Evolutionary conservation across 2,888 invertebrate genomes (phyloP).

Genomic region (Caenorhabditis japonica): DNA sequence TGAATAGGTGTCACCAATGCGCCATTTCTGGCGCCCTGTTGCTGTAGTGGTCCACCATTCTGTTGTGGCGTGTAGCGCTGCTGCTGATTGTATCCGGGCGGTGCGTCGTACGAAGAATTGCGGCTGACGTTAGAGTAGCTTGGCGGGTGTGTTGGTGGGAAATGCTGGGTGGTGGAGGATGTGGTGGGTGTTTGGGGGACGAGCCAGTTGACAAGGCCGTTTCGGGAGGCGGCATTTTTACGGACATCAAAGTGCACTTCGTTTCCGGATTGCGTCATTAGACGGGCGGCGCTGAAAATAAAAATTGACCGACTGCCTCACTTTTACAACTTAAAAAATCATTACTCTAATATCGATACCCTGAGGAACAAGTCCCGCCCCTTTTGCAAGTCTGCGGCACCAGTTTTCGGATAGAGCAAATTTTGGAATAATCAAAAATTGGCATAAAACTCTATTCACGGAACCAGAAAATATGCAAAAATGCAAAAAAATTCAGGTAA

Average conservation of each 20-base stretch:
- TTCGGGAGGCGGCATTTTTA: slow-evolving; percentile 96
- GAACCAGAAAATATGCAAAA: too few species aligned
- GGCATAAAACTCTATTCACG: too few species aligned
- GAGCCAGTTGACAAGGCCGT: slow-evolving; percentile 92
- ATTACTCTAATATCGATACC: too few species aligned
- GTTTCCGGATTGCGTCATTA: slow-evolving; percentile 92
- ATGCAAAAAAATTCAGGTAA: too few species aligned
- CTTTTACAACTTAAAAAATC: too few species aligned
- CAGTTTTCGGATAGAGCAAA: too few species aligned
- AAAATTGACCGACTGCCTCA: too few species aligned
- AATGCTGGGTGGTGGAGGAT: slow-evolving; percentile 6
- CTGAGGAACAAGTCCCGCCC: too few species aligned
- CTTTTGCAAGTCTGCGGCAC: too few species aligned
- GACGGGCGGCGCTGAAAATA: slow-evolving; percentile 90
- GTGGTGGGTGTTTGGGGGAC: slow-evolving; percentile 87
- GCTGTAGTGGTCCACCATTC: background rate
- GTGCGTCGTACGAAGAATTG: slow-evolving; percentile 24
- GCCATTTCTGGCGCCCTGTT: slow-evolving; percentile 15
- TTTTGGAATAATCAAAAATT: too few species aligned
- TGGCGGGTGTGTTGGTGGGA: slow-evolving; percentile 25
- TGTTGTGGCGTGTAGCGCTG: slow-evolving; percentile 40
- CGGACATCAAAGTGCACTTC: slow-evolving; percentile 94
- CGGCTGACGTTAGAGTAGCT: slow-evolving; percentile 24
- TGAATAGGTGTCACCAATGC: slow-evolving; percentile 27
- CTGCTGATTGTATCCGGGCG: slow-evolving; percentile 54